A percentile compares a stretch with the other conserved stretches of the same genome.
These are phyloP conservation scores for Poeciliopsis infans DNA, from an alignment of 2,797 vertebrate genomes.

Conservation along the genomic window DNA sequence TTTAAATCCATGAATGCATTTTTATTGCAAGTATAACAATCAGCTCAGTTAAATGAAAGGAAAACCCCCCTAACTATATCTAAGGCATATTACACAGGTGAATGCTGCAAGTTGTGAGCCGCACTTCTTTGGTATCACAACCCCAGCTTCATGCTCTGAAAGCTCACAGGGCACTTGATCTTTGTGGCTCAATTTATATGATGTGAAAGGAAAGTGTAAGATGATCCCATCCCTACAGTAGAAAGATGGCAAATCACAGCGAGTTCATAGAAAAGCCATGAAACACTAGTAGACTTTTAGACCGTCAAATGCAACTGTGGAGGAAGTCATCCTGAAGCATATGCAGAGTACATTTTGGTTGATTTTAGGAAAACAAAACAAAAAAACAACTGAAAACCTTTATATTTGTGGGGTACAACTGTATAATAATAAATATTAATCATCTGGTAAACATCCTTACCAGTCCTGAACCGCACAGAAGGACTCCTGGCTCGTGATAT, in stretches of 20 bases:
- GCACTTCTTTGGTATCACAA: not conserved
- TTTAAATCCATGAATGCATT: not conserved
- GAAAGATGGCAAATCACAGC: not conserved
- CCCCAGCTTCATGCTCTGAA: not conserved
- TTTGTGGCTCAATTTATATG: not conserved
- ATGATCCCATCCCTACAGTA: not conserved
- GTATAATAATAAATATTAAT: not conserved
- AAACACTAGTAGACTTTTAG: not conserved
- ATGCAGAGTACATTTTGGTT: not conserved
- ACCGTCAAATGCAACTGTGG: not conserved
- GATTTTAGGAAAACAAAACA: not conserved
- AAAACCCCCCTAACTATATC: not conserved
- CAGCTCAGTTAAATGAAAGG: not conserved
- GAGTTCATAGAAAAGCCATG: not conserved
- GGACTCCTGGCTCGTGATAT: constrained; percentile 90
- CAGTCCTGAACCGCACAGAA: constrained; percentile 91
- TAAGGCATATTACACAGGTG: not conserved
- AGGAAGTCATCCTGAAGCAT: no score
- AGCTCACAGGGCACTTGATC: not conserved
- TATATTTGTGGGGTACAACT: not conserved
- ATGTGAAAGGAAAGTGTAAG: not conserved
- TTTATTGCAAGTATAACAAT: not conserved
- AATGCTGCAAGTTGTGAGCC: not conserved
- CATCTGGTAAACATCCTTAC: constrained; percentile 69
- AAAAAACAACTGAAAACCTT: not conserved